phyloP scores from a whole-genome alignment of 2,797 vertebrate species.

The Poeciliopsis presidionis region DNA sequence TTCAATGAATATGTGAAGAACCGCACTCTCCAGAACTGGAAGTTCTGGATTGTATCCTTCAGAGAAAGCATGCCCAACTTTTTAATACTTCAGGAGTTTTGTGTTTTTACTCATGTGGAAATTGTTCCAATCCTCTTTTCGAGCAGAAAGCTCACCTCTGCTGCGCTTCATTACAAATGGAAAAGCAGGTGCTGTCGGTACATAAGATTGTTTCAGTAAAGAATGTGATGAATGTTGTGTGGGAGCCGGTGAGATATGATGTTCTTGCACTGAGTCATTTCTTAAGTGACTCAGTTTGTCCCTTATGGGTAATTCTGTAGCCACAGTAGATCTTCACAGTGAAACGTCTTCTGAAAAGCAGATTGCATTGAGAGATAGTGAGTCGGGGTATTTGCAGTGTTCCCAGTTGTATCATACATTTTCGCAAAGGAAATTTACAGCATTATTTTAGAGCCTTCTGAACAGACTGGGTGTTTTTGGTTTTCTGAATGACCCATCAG shows the following conservation, averaged over 20 bases:
- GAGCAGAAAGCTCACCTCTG: neutral
- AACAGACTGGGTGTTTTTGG: neutral
- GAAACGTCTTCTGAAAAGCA: neutral
- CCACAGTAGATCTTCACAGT: neutral
- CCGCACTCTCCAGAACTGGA: conserved; percentile 95
- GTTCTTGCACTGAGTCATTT: neutral
- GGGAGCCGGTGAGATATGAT: neutral
- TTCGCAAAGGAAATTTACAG: neutral
- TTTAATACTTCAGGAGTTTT: neutral
- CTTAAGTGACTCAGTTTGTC: neutral
- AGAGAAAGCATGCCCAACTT: neutral
- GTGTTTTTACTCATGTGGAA: neutral
- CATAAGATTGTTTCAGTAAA: neutral
- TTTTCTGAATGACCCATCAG: neutral
- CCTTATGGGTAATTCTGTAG: conserved; percentile 5
- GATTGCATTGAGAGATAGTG: conserved; percentile 2
- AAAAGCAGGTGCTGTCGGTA: neutral
- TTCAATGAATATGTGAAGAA: conserved; percentile 92
- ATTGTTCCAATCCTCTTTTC: neutral
- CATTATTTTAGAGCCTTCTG: neutral
- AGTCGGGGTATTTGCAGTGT: neutral
- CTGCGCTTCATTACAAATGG: neutral
- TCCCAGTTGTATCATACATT: neutral
- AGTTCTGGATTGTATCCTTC: conserved; percentile 99
- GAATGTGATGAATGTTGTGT: neutral